Evolutionary conservation across 1,140 invertebrate genomes (phyloP), one percentile per base, ranked within the genome.

Genomic region (Leucophenga varia): DNA sequence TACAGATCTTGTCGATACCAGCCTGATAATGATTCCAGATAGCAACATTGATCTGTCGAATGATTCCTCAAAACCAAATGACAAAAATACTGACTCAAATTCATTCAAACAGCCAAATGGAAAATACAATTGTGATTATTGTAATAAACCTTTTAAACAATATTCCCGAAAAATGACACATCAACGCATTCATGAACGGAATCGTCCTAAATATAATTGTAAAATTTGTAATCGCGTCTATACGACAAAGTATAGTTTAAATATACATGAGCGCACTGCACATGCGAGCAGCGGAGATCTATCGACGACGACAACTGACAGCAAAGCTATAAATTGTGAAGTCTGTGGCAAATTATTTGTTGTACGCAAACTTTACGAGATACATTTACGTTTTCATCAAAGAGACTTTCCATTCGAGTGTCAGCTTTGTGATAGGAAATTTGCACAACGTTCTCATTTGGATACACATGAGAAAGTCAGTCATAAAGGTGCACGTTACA

Each of bases 381-480:
- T 84, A 6, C 83, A 84, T 41, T 82, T 82, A 57, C 76, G 82
- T 7, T 82, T 82, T 31, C 83, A 84, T 43, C 83, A 80, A 0
- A 81, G 80, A 1, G 71, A 82, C 30, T 79, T 83, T 37, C 82
- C 82, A 0, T 92, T 90, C 53, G 78, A 84, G 19, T 93, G 90
- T 61, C 80, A 80, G 21, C 85, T 88, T 55, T 92, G 90, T 65
- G 82, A 86, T 14, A 78, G 86, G 0, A 84, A 87, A 49, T 91
- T 90, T 69, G 88, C 90, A 0, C 89, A 91, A 59, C 40, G 54
- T 20, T 57, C 61, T 7, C 64, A 67, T 49, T 43, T 68, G 16
- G 60, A 44, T 6, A 41, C 61, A 4, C 64, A 64, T 37, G 44
- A 38, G 22, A 47, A 60, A 40, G 57, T 68, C 3, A 41, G 57